phyloP scores from a whole-genome alignment of 2,113 vertebrate genomes.

The Phycodurus eques region DNA sequence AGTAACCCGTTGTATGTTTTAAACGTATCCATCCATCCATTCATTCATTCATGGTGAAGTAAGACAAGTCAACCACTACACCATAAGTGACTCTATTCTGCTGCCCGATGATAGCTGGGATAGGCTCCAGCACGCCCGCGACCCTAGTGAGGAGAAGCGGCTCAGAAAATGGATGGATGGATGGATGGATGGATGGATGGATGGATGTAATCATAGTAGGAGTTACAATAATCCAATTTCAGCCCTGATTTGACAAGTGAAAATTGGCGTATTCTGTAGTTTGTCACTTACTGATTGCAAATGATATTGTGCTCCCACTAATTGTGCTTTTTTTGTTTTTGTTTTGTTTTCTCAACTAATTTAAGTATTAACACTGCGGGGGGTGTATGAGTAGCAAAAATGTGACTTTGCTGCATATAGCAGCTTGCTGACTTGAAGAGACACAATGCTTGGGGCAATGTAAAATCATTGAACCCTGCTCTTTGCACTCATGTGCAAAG shows the following conservation, averaged over 20 bases:
- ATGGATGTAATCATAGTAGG: too few species aligned
- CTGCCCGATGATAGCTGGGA: too few species aligned
- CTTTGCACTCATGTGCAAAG: constrained; percentile 59
- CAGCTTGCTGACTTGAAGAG: constrained; percentile 45
- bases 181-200: too few species aligned
- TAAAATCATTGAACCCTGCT: constrained; percentile 60
- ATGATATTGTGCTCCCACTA: constrained; percentile 11
- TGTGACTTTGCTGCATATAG: constrained; percentile 13
- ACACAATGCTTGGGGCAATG: constrained; percentile 50
- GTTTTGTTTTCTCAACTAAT: constrained; percentile 6
- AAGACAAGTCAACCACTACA: too few species aligned
- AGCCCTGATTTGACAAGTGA: not conserved
- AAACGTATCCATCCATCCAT: too few species aligned
- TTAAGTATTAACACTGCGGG: constrained; percentile 15
- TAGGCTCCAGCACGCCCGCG: too few species aligned
- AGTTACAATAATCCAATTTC: not conserved
- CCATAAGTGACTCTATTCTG: too few species aligned
- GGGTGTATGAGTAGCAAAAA: constrained; percentile 8
- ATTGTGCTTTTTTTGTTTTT: constrained; percentile 18
- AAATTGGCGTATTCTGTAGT: not conserved
- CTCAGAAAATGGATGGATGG: too few species aligned
- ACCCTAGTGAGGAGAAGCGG: too few species aligned
- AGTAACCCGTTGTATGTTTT: too few species aligned
- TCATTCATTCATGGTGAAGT: too few species aligned
- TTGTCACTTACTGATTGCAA: constrained; percentile 13